phyloP scores from a whole-genome alignment of 2,113 vertebrate species.

The Oriolus oriolus region DNA sequence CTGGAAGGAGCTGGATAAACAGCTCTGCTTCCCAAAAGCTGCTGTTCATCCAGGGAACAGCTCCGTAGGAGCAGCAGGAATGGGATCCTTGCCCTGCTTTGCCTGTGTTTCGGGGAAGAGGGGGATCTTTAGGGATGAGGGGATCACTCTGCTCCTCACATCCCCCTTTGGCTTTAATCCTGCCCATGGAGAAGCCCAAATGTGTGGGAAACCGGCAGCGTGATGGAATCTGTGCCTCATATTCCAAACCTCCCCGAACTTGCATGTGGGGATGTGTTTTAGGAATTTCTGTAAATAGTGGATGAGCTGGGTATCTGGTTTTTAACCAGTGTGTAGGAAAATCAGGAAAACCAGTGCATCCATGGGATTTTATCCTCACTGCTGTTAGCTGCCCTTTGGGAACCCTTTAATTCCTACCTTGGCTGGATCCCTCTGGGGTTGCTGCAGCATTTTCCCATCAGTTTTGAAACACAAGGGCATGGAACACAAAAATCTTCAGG shows the following conservation, averaged over 20 bases:
- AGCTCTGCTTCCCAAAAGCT: neutral
- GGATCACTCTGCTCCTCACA: neutral
- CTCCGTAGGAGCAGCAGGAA: neutral
- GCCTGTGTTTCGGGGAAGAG: neutral
- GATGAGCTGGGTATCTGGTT: neutral
- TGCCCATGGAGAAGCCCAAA: neutral
- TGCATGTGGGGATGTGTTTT: neutral
- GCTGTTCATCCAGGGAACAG: neutral
- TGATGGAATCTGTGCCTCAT: neutral
- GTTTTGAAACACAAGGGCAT: fast-evolving
- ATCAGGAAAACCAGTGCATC: neutral
- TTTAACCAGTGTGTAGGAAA: neutral
- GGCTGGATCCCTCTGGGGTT: neutral
- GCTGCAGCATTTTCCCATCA: neutral
- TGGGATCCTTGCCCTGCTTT: neutral
- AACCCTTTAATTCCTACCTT: neutral
- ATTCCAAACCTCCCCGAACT: neutral
- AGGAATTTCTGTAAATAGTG: neutral
- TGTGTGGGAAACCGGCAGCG: fast-evolving
- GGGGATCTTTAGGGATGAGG: neutral
- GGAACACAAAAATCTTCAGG: neutral
- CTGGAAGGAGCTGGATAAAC: neutral
- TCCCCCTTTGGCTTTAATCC: neutral
- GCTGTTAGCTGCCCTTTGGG: neutral
- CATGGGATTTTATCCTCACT: neutral